A percentile compares a stretch with the other conserved stretches of the same genome.
Conservation (phyloP, 2,888 invertebrate genomes). For the Troides aeacus region DNA sequence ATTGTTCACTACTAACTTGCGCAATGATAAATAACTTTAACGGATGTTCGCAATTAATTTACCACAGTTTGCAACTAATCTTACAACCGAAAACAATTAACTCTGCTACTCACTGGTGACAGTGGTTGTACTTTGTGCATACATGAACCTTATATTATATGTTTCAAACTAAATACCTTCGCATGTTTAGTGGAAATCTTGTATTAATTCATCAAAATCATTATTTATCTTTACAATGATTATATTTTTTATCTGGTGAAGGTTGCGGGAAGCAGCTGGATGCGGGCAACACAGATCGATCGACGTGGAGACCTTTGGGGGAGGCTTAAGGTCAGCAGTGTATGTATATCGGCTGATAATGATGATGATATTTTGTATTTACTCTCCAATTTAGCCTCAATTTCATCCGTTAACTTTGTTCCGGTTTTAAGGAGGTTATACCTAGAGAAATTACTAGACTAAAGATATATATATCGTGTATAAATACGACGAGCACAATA, state of each 20-base stretch:
- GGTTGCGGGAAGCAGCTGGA: too few relatives aligned
- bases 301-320: too few relatives aligned
- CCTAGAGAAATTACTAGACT: too few relatives aligned
- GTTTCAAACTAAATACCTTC: neutral
- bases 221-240: too few relatives aligned
- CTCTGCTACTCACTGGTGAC: slow-evolving; percentile 12
- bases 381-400: neutral
- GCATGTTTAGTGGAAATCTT: neutral
- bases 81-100: slow-evolving; percentile 27
- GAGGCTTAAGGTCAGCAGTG: too few relatives aligned
- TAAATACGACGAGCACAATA: too few relatives aligned
- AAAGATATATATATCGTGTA: too few relatives aligned
- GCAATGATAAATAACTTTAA: slow-evolving; percentile 14
- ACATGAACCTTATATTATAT: neutral
- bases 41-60: slow-evolving; percentile 21
- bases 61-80: slow-evolving; percentile 26
- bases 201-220: neutral
- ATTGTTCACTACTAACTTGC: neutral
- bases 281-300: too few relatives aligned
- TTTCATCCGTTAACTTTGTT: too few relatives aligned
- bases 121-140: neutral
- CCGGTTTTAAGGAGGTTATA: too few relatives aligned
- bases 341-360: too few relatives aligned
- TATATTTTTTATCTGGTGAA: too few relatives aligned
- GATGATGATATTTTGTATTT: neutral